phyloP scores from a whole-genome alignment of 2,797 vertebrate species.

The Mormyrus proboscirostris region DNA sequence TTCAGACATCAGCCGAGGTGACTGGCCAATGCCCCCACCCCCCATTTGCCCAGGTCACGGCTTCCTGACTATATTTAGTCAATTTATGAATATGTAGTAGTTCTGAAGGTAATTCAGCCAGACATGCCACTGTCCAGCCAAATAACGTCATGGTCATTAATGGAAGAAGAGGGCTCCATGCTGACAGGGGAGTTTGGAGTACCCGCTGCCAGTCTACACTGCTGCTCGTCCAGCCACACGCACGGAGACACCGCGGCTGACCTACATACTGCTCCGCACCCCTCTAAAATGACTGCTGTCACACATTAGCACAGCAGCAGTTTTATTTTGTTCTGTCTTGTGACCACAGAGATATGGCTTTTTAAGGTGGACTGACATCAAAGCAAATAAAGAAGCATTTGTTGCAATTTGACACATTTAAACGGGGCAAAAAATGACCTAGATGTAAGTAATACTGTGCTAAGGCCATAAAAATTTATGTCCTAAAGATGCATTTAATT shows the following conservation, averaged over 20 bases:
- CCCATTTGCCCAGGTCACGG: constrained; percentile 63
- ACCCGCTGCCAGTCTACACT: constrained; percentile 37
- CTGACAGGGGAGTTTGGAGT: constrained; percentile 52
- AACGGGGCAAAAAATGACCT: constrained; percentile 9
- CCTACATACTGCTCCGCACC: constrained; percentile 36
- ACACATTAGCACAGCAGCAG: constrained; percentile 10
- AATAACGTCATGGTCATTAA: constrained; percentile 75
- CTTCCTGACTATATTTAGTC: constrained; percentile 76
- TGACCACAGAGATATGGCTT: not conserved
- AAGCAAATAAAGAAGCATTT: not conserved
- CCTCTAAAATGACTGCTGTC: constrained; percentile 21
- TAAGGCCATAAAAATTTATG: not conserved
- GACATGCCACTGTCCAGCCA: constrained; percentile 80
- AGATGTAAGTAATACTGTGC: not conserved
- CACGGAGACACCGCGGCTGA: constrained; percentile 34
- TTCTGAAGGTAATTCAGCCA: constrained; percentile 79
- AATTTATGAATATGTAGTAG: constrained; percentile 82
- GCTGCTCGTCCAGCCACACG: constrained; percentile 39
- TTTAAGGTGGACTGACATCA: not conserved
- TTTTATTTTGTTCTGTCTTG: constrained; percentile 9
- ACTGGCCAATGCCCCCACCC: constrained; percentile 58
- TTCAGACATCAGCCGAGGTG: constrained; percentile 69
- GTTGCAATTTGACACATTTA: constrained; percentile 13
- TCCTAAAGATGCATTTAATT: not conserved
- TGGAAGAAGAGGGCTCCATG: constrained; percentile 45